Base-by-base conservation (phyloP, 2,797 vertebrate species). In the Aeoliscus strigatus region DNA sequence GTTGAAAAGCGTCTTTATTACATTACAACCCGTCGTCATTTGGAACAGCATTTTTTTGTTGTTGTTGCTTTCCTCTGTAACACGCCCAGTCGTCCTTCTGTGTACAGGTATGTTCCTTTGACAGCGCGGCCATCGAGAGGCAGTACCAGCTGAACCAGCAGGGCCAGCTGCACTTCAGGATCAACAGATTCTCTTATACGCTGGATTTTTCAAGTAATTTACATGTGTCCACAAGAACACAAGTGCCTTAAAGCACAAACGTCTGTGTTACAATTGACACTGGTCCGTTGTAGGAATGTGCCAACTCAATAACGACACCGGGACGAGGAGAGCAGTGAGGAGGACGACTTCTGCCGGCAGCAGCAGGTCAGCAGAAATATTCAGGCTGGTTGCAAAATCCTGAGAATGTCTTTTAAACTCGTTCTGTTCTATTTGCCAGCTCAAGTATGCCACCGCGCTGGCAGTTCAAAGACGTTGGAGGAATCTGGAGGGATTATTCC, bases 161-260 rank as follows among this genome's bases (percentile, higher is more conserved):
- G 9, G 68, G 71, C 13, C 59, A 70, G 40, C 43, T 83, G 0
- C 25, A 14, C 17, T 85, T 85, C 48, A 75, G 3, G 1, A 53
- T 46, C 40, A 46, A 41, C 0, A 42, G 6, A 8, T 54, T 23
- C 28, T 52, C 33, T 0, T 87, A 88, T 39, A 76, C 37, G 0
- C 62, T 86, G 46, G 37, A 79, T 52, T 83, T 86, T 14, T 18
- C 65, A 45, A 40, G 85, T 88, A 70, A 60, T 0, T 3, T 10
- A 26, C 15, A 15, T 10, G 2, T 11, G 9, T 11, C 10, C 9
- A 11, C 11, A 10, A 12, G 5, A 5, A 12, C 12, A 29, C n/a
- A n/a, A n/a, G n/a, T n/a, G n/a, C n/a, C n/a, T n/a, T n/a, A n/a
- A n/a, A n/a, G n/a, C n/a, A n/a, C n/a, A n/a, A n/a, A n/a, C n/a